Percentiles rank a stretch among this genome's conserved stretches.
These are phyloP conservation scores for Drosophila baimaii DNA, from an alignment of 1,140 invertebrate species.

Conservation along the genomic window DNA sequence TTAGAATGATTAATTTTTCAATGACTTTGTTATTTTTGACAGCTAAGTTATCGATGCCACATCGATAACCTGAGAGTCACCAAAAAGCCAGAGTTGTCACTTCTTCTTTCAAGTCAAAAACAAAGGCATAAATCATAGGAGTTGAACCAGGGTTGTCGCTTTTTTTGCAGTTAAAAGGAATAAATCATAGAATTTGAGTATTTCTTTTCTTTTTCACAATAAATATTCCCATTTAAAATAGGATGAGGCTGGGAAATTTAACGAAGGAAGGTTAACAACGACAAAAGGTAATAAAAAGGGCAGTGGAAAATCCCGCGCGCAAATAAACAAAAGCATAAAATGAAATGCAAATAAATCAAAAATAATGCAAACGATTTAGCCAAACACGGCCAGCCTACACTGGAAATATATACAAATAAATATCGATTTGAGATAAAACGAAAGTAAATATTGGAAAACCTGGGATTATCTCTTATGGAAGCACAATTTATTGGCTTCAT, in stretches of 20 bases:
- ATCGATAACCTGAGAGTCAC: neutral
- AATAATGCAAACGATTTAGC: slow-evolving; percentile 50
- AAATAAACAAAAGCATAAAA: slow-evolving; percentile 50
- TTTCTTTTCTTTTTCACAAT: neutral
- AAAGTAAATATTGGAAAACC: slow-evolving; percentile 8
- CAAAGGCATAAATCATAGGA: neutral
- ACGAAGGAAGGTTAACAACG: slow-evolving; percentile 3
- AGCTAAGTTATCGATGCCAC: neutral
- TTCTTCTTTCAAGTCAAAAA: neutral
- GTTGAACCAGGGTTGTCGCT: neutral
- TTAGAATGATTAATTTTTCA: too few species aligned
- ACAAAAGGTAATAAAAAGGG: slow-evolving; percentile 43
- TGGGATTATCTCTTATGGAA: neutral
- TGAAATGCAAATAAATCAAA: slow-evolving; percentile 58
- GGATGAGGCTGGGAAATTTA: neutral
- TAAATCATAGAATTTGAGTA: slow-evolving; percentile 4
- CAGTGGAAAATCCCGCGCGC: slow-evolving; percentile 34
- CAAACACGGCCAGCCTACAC: slow-evolving; percentile 14
- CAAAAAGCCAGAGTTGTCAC: neutral
- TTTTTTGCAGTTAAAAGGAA: neutral
- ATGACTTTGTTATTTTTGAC: too few species aligned
- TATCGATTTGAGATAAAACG: neutral
- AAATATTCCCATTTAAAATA: slow-evolving; percentile 2
- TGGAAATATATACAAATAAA: neutral
- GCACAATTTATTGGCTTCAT: neutral